Evolutionary conservation across 2,888 invertebrate genomes (phyloP).

Genomic region (Cephalotes varians): DNA sequence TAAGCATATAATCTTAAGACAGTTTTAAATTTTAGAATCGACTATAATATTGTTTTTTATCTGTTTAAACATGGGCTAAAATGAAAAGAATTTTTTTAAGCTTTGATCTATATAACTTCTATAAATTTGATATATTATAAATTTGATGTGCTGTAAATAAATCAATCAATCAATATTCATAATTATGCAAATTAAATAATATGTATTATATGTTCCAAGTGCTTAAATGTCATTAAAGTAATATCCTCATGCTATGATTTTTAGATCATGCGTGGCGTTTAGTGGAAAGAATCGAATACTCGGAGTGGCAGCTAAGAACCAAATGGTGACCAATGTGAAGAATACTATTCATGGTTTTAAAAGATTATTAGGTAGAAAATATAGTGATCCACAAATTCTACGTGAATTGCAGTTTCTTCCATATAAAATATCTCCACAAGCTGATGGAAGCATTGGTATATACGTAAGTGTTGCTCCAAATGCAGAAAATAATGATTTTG

Average conservation of each 20-base stretch:
- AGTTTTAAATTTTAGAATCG: too few species aligned
- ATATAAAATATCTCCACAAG: constrained; percentile 91
- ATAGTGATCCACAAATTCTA: constrained; percentile 95
- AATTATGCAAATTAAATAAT: neutral
- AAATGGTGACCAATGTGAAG: constrained; percentile 98
- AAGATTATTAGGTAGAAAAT: constrained; percentile 96
- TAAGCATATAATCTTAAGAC: too few species aligned
- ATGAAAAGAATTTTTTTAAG: too few species aligned
- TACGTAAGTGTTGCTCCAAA: constrained; percentile 88
- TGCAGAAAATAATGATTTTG: neutral
- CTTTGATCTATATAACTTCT: too few species aligned
- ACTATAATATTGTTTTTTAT: too few species aligned
- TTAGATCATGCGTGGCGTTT: constrained; percentile 98
- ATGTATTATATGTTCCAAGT: neutral
- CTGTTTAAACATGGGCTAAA: too few species aligned
- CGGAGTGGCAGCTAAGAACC: constrained; percentile 98
- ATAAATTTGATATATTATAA: too few species aligned
- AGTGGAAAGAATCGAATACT: constrained; percentile 96
- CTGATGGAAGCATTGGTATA: constrained; percentile 94
- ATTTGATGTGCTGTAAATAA: too few species aligned
- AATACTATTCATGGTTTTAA: constrained; percentile 98
- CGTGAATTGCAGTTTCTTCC: constrained; percentile 93
- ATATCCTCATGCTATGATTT: constrained; percentile 2
- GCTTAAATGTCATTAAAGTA: neutral
- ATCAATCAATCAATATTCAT: too few species aligned